Conservation (phyloP, 64 coral and sea anemone genomes). For the Pocillopora verrucosa region DNA sequence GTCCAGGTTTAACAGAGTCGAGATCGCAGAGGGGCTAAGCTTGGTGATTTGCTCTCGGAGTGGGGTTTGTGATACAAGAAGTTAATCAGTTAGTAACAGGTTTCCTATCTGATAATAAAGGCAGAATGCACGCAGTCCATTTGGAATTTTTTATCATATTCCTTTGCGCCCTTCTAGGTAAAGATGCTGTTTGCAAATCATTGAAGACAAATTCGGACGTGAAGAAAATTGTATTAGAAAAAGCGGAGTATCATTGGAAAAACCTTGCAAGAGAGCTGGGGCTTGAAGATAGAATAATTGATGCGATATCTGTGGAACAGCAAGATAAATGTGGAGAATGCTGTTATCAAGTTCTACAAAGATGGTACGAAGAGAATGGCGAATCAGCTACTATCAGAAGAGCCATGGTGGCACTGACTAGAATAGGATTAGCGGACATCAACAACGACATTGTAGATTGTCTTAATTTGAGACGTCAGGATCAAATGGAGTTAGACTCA, state of each 20-base stretch:
- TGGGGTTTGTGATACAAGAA: no score
- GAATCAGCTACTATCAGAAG: neutral
- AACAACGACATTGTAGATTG: neutral
- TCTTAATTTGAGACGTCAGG: neutral
- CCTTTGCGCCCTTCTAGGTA: neutral
- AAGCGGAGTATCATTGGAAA: neutral
- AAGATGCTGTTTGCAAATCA: neutral
- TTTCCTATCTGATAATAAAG: no score
- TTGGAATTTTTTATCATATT: neutral
- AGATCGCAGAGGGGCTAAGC: no score
- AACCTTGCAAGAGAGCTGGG: neutral
- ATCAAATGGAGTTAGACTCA: no score
- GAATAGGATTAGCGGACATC: neutral
- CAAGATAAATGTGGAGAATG: neutral
- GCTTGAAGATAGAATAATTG: neutral
- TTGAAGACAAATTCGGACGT: neutral
- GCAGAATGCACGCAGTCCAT: no score
- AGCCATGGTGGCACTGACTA: neutral
- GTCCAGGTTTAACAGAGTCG: no score
- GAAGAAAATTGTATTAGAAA: neutral
- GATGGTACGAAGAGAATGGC: slow-evolving; percentile 1
- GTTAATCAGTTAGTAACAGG: no score
- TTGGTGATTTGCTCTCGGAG: no score
- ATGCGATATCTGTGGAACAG: neutral
- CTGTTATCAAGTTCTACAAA: neutral